These are phyloP conservation scores for Neoarius graeffei DNA, from an alignment of 2,113 vertebrate species.

Conservation along the genomic window DNA sequence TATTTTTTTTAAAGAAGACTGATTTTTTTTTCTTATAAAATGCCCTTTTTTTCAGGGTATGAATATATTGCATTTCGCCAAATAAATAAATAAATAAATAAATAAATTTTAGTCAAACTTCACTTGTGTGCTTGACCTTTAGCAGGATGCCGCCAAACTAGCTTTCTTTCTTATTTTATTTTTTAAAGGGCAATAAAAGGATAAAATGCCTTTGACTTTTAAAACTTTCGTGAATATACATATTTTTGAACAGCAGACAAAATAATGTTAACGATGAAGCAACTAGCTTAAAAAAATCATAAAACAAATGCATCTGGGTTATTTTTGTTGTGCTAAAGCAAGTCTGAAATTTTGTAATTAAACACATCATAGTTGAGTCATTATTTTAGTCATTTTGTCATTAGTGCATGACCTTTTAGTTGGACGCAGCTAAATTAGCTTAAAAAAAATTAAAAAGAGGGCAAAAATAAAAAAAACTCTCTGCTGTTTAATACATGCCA, in stretches of 20 bases:
- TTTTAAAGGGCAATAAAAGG: neutral
- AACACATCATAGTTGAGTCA: neutral
- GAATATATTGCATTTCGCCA: neutral
- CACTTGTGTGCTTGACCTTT: slow-evolving; percentile 14
- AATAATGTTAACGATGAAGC: neutral
- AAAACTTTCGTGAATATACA: neutral
- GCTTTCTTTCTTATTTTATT: neutral
- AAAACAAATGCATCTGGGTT: neutral
- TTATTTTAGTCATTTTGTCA: neutral
- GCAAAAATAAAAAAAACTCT: neutral
- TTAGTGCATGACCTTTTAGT: slow-evolving; percentile 23
- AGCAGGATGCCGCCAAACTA: neutral
- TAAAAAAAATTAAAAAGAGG: neutral
- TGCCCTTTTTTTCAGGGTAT: neutral
- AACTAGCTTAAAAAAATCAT: neutral
- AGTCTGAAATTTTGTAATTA: neutral
- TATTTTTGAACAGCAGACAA: neutral
- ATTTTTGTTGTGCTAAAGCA: neutral
- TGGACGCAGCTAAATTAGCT: slow-evolving; percentile 6
- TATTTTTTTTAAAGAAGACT: neutral
- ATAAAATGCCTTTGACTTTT: neutral
- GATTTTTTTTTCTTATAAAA: neutral
- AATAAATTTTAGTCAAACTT: neutral
- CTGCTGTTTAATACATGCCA: neutral
- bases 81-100: neutral